A percentile compares a stretch with the other conserved stretches of the same genome.
Conservation (phyloP, 2,888 invertebrate species). For the Tetranychus truncatus region DNA sequence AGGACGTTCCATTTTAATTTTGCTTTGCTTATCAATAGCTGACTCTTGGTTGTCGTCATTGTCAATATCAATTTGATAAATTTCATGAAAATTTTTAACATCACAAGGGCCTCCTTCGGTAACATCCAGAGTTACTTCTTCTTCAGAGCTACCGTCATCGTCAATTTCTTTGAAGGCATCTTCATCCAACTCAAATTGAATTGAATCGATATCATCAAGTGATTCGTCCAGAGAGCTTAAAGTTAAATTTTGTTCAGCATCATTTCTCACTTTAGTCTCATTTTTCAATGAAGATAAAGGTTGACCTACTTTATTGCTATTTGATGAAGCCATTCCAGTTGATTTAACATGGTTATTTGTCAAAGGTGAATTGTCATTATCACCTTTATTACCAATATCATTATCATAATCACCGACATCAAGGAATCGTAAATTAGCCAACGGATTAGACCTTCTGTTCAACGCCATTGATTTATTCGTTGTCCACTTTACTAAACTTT, state of each 20-base stretch:
- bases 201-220: slow-evolving; percentile 12
- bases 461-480: background rate
- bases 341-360: background rate
- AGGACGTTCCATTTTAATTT: background rate
- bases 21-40: background rate
- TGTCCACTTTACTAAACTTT: background rate
- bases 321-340: background rate
- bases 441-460: background rate
- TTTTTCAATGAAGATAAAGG: background rate
- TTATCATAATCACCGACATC: background rate
- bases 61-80: slow-evolving; percentile 10
- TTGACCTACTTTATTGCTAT: background rate
- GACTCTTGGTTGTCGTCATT: background rate
- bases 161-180: slow-evolving; percentile 14
- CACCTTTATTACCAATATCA: background rate
- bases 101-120: slow-evolving; percentile 16
- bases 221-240: background rate
- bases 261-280: background rate
- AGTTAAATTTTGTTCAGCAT: background rate
- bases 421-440: slow-evolving; percentile 2
- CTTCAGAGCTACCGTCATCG: slow-evolving; percentile 9
- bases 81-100: slow-evolving; percentile 13
- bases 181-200: slow-evolving; percentile 18
- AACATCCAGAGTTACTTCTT: slow-evolving; percentile 12
- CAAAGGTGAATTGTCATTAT: background rate